Base-by-base conservation (phyloP, 2,797 vertebrate genomes). In the Hephaestus fuliginosus region DNA sequence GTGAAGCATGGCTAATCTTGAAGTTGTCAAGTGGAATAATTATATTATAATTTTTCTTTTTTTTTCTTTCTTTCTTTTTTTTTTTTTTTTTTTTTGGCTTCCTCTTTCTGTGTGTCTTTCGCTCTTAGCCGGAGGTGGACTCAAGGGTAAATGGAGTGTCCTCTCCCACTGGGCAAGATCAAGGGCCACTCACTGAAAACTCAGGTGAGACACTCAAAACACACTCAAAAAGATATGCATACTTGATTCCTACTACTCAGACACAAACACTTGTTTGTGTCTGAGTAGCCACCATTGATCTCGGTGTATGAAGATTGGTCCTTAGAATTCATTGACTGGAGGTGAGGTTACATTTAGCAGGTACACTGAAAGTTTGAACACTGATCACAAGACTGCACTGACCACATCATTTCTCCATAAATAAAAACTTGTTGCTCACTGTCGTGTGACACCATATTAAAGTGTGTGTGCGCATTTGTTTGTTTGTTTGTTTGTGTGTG, bases 101-200 rank as follows among this genome's bases (percentile, higher is more conserved):
- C 39, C 22, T 71, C 74, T 65, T 58, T 51, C 3, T 53, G 28
- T 52, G 30, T 63, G 17, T 56, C 52, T 74, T 55, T 60, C 84
- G 58, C 71, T 63, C 41, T 69, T 90, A 98, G 97, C 97, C 97
- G 0, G 97, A 98, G 69, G 92, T 96, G 2, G 97, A 98, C 86
- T 91, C 95, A 3, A 95, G 94, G 70, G 87, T 98, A 85, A 99
- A 99, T 0, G 97, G 97, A 1, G 76, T 97, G 68, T 96, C 97
- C 22, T 96, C 96, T 2, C 96, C 96, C 67, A 83, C 95, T 33
- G 96, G 94, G 82, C 96, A 96, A 51, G 97, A 97, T 60, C 62
- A 85, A 46, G 93, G 92, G 78, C 93, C 94, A 30, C 96, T 96
- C 83, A 88, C 94, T 61, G 96, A 96, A 84, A 96, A 96, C 75